Percentiles rank a stretch among this genome's conserved stretches.
Evolutionary conservation across 2,113 vertebrate genomes (phyloP).

Genomic region (Lagenorhynchus albirostris): DNA sequence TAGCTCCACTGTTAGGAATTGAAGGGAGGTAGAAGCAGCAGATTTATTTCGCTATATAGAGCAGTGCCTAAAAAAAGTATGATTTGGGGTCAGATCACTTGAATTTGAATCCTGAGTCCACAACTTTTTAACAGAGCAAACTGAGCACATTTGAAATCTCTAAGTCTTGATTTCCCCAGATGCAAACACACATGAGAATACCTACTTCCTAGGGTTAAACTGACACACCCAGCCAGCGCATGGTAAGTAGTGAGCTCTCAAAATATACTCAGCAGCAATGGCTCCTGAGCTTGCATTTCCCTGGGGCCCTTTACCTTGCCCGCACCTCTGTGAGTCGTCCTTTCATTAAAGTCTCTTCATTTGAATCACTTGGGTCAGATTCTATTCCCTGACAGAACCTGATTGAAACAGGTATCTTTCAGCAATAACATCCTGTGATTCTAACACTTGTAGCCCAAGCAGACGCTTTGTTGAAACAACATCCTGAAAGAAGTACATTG

Average conservation of each 20-base stretch:
- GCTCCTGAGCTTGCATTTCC: background rate
- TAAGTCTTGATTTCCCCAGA: background rate
- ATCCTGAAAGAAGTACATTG: background rate
- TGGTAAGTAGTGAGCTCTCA: background rate
- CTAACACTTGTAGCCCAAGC: background rate
- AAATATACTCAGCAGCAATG: background rate
- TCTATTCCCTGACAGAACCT: background rate
- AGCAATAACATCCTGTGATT: background rate
- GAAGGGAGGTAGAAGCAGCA: background rate
- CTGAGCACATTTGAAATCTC: background rate
- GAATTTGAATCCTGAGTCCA: background rate
- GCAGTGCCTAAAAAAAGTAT: background rate
- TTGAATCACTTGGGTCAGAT: background rate
- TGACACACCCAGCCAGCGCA: background rate
- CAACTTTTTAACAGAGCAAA: background rate
- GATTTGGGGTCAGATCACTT: background rate
- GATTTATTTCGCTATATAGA: background rate
- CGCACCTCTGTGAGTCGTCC: background rate
- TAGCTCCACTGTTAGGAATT: background rate
- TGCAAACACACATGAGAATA: background rate
- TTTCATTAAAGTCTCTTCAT: background rate
- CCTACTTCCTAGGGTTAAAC: background rate
- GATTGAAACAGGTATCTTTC: background rate
- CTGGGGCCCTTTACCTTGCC: background rate
- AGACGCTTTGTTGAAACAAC: background rate